Conservation (phyloP, 2,888 invertebrate species). For the Lasiommata megera region DNA sequence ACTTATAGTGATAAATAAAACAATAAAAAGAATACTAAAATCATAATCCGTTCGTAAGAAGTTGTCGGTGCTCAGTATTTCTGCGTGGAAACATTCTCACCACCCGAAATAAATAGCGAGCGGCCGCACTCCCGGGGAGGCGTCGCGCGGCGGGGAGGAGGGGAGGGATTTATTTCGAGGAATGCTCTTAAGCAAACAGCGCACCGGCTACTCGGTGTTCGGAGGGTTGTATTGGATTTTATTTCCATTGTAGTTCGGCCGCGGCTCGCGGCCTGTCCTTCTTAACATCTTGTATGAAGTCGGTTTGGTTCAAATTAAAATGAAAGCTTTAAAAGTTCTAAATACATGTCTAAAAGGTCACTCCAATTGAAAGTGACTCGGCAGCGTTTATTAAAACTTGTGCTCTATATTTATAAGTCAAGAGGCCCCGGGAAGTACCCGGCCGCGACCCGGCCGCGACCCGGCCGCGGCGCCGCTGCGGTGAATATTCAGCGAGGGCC, state of each 20-base stretch:
- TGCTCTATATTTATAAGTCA: background rate
- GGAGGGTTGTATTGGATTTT: constrained; percentile 24
- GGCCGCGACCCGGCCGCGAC: background rate
- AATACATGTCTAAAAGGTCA: background rate
- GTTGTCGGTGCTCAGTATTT: no score
- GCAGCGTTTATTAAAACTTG: background rate
- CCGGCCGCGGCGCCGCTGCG: background rate
- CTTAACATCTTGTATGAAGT: background rate
- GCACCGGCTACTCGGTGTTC: constrained; percentile 19
- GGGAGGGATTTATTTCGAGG: constrained; percentile 8
- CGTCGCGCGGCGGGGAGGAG: no score
- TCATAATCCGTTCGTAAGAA: no score
- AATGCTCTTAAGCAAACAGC: constrained; percentile 2
- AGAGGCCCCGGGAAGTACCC: background rate
- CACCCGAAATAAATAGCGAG: no score
- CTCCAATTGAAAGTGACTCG: background rate
- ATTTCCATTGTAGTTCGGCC: no score
- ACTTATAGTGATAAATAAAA: no score
- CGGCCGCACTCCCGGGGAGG: no score
- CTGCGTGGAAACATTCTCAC: no score
- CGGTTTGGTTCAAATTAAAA: background rate
- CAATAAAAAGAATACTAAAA: no score
- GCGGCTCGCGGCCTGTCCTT: no score
- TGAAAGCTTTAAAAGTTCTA: background rate
- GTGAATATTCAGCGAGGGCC: background rate